Evolutionary conservation across 2,113 vertebrate genomes (phyloP).

Genomic region (Rhombomys opimus): DNA sequence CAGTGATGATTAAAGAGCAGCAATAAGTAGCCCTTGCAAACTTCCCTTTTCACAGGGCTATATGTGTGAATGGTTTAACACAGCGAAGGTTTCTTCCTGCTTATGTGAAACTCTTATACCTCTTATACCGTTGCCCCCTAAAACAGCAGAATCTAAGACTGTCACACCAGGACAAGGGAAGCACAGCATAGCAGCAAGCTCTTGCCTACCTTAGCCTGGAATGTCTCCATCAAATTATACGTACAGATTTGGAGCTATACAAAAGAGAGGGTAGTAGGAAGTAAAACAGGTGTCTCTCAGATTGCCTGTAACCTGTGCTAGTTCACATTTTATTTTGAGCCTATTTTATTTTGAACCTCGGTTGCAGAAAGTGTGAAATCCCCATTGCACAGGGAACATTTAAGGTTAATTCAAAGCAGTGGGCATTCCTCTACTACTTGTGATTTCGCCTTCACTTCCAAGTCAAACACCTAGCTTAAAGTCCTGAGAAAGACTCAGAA

Average conservation of each 20-base stretch:
- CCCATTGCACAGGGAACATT: too few species aligned
- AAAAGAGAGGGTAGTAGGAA: background rate
- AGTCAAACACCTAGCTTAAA: background rate
- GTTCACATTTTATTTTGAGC: background rate
- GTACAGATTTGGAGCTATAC: background rate
- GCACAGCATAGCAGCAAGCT: accelerated
- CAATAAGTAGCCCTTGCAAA: background rate
- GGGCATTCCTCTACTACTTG: background rate
- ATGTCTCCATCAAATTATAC: too few species aligned
- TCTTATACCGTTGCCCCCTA: accelerated
- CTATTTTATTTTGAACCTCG: background rate
- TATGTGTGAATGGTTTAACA: background rate
- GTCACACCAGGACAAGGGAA: background rate
- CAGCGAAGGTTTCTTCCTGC: background rate
- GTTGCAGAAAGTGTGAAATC: background rate
- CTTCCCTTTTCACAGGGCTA: background rate
- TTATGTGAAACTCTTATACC: background rate
- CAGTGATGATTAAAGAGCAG: background rate
- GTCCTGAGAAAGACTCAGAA: background rate
- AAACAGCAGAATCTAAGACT: background rate
- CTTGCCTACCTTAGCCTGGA: background rate
- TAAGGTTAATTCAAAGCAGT: background rate
- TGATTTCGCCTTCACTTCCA: background rate
- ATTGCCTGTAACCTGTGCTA: background rate
- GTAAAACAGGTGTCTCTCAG: background rate